phyloP scores from a whole-genome alignment of 2,888 invertebrate genomes.

The Campopleginae sp. region DNA sequence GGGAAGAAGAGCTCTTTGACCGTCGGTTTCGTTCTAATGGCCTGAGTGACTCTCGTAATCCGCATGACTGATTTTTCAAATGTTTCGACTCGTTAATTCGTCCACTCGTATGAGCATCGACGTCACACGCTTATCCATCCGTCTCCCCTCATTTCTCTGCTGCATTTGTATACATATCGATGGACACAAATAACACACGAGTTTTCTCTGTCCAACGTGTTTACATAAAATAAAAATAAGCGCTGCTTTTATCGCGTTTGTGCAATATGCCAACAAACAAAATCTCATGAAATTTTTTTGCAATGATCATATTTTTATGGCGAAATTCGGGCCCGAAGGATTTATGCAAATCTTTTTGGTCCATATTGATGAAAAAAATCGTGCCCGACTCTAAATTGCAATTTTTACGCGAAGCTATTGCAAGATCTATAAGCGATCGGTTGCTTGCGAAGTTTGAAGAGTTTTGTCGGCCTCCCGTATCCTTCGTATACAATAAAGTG shows the following conservation, averaged over 20 bases:
- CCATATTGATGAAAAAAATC: not conserved
- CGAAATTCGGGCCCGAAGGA: not conserved
- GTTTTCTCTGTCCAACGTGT: constrained; percentile 50
- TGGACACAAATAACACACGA: constrained; percentile 11
- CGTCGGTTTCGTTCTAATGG: constrained; percentile 67
- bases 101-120: constrained; percentile 59
- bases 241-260: not conserved
- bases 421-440: not conserved
- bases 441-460: not conserved
- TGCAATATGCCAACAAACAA: not conserved
- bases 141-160: constrained; percentile 47
- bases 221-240: constrained; percentile 67
- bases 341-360: not conserved
- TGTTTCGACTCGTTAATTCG: constrained; percentile 76
- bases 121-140: constrained; percentile 54
- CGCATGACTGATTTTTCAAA: constrained; percentile 79
- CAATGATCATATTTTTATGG: not conserved
- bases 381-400: not conserved
- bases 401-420: not conserved
- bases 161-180: not conserved
- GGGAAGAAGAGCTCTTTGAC: constrained; percentile 31
- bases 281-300: not conserved
- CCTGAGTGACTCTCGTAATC: constrained; percentile 78
- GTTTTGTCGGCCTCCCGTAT: not conserved
- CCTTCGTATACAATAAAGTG: constrained; percentile 5